A percentile compares a stretch with the other conserved stretches of the same genome.
Conservation (phyloP, 2,888 invertebrate genomes). For the Oscheius onirici region DNA sequence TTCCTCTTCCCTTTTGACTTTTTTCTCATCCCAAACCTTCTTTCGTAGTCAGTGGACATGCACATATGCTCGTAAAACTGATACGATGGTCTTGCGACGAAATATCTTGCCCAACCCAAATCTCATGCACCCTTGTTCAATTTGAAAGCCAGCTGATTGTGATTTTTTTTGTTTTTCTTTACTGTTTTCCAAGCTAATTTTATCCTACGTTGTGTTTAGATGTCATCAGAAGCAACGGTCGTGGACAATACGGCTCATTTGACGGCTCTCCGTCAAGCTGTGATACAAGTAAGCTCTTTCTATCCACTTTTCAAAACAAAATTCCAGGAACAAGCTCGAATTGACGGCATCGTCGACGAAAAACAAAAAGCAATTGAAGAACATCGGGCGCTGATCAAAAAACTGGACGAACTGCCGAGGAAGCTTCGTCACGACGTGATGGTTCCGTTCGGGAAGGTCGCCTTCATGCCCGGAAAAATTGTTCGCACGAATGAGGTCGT, state of each 20-base stretch:
- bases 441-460: constrained; percentile 39
- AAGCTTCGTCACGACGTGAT: constrained; percentile 33
- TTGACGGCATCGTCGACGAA: constrained; percentile 21
- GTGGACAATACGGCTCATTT: neutral
- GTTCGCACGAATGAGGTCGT: constrained; percentile 38
- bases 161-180: neutral
- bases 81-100: neutral
- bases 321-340: constrained; percentile 24
- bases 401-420: constrained; percentile 32
- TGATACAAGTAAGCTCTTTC: constrained; percentile 1
- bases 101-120: neutral
- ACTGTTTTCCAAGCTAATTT: neutral
- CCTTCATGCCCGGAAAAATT: constrained; percentile 38
- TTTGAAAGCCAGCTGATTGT: neutral
- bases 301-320: neutral
- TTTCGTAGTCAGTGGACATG: no score
- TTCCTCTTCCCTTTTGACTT: no score
- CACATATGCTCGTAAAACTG: no score
- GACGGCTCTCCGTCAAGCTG: constrained; percentile 10
- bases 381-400: constrained; percentile 26
- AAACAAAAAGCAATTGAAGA: constrained; percentile 23
- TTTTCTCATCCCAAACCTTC: no score
- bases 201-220: neutral
- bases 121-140: neutral
- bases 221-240: neutral